Evolutionary conservation across 1,140 invertebrate species (phyloP), one percentile per base, ranked within the genome.

Genomic region (Drosophila subpulchrella): DNA sequence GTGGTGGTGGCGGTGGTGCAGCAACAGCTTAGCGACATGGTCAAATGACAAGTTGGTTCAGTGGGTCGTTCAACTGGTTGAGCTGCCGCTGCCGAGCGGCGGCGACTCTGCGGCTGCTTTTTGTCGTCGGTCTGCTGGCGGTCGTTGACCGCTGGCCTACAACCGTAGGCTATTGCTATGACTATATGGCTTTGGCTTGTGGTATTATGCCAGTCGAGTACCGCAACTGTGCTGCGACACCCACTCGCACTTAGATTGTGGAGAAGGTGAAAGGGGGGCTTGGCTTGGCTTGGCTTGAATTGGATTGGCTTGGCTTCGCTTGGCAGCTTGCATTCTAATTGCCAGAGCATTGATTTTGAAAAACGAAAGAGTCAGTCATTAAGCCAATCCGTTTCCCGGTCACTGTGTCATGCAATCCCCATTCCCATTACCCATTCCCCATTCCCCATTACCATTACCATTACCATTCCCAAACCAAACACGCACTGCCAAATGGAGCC

Each of bases 321-420:
- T 30, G 6, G 15, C 12, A 46, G 62, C 47, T 30, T 36, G 56
- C 61, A 59, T 54, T 54, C 20, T 56, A 75, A 68, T 50, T 36
- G 27, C 32, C 27, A 17, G 10, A 71, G 63, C 74, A 77, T 74
- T 85, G 73, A 76, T 78, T 80, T 80, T 78, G 63, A 88, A 82
- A 86, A 73, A 51, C 38, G 48, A 76, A 76, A 75, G 42, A 88
- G 72, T 89, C 84, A 80, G 84, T 84, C 84, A 88, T 89, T 83
- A 72, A 89, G 84, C 73, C 84, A 88, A 60, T 83, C 76, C 54
- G 84, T 88, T 88, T 88, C 74, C 80, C 84, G 84, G 84, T 88
- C 84, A 88, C 84, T 88, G 80, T 88, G 63, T 89, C 83, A 88
- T 83, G 79, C 82, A 62, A 81, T 77, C 58, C 77, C 73, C 58